Percentiles rank a stretch among this genome's conserved stretches.
Evolutionary conservation across 1,140 invertebrate species (phyloP).

Genomic region (Trichonephila clavipes): DNA sequence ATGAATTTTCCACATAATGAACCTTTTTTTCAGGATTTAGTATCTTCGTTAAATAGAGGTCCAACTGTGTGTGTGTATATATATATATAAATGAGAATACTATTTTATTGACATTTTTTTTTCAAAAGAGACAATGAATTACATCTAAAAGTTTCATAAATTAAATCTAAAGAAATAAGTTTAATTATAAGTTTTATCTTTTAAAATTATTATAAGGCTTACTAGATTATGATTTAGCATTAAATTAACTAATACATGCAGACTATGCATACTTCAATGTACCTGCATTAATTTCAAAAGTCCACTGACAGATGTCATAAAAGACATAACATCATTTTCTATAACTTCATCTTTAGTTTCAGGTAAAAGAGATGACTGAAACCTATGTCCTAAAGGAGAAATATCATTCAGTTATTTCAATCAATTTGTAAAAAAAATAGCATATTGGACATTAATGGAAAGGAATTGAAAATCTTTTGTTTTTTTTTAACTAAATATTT

Average conservation of each 20-base stretch:
- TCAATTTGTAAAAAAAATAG: no score
- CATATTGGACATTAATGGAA: background rate
- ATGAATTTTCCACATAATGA: no score
- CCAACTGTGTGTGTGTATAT: no score
- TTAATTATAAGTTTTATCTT: no score
- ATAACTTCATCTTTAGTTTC: slow-evolving; percentile 78
- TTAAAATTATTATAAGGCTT: background rate
- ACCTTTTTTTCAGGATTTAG: no score
- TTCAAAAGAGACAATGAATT: no score
- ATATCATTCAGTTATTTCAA: background rate
- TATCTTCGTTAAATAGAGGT: no score
- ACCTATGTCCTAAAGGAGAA: slow-evolving; percentile 61
- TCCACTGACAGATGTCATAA: slow-evolving; percentile 91
- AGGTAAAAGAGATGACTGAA: slow-evolving; percentile 70
- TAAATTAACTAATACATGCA: background rate
- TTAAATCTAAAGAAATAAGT: no score
- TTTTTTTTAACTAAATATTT: background rate
- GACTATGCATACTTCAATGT: background rate
- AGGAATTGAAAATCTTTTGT: background rate
- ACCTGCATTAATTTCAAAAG: slow-evolving; percentile 92
- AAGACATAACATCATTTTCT: slow-evolving; percentile 93
- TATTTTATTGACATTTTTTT: no score
- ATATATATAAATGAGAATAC: no score
- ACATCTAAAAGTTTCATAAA: no score
- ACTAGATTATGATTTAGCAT: background rate